Base-by-base conservation (phyloP, 2,888 invertebrate genomes). In the Leucania comma region DNA sequence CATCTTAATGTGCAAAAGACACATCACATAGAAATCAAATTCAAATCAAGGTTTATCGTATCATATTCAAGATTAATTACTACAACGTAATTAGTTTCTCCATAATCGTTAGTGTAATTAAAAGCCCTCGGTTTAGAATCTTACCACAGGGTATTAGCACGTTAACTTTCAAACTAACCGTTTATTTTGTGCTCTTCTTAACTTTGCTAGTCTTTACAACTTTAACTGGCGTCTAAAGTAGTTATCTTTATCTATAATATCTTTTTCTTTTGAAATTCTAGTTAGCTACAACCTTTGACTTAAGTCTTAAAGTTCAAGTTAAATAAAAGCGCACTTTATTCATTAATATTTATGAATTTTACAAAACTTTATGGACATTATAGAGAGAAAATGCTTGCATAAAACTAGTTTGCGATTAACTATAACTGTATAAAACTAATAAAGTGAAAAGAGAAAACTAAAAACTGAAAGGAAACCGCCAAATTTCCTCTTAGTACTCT, bases 201-300 rank as follows among this genome's bases (percentile, higher is more conserved):
- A 81, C 51, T 79, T 68, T 59, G 26, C 62, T 72, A 66, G 64
- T 81, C 81, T 79, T 77, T 65, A 58, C 14, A 79, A 79, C 62
- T 79, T 79, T 65, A 35, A 78, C 78, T 81, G 46, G 56, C 61
- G 61, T 62, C 56, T 68, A 50, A 78, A 79, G 72, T 59, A 81
- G 78, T 81, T 79, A 81, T 68, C 81, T 65, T 72, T 68, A 72
- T 79, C 78, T 77, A 78, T 81, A 76, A 81, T 58, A 62, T 81
- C 58, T 66, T 65, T 63, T 77, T 75, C 80, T 77, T 68, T 58
- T n/a, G 35, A 69, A 69, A 50, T 75, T 80, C 60, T 61, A 35
- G 29, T 75, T 29, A 46, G n/a, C 29, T 70, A 51, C 38, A 75
- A 75, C 69, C 60, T 75, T 75, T 80, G 57, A 58, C 61, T 75